Evolutionary conservation across 2,113 vertebrate genomes (phyloP).

Genomic region (Oncorhynchus clarkii): DNA sequence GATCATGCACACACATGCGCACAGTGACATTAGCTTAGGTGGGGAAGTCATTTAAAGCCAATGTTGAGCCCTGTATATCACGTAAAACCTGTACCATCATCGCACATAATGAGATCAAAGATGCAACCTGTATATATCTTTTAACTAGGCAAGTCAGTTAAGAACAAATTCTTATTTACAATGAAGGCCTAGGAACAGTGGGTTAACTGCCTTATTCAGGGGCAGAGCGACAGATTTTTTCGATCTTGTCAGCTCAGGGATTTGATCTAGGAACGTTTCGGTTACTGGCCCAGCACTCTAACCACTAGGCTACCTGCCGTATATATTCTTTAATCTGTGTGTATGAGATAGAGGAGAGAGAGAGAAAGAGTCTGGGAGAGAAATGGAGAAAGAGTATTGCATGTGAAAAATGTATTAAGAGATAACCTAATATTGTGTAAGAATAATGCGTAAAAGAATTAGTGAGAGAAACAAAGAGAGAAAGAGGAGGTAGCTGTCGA

Average conservation of each 20-base stretch:
- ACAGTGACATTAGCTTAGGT: not conserved
- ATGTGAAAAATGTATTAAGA: not conserved
- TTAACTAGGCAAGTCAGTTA: not conserved
- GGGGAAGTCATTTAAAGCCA: constrained; percentile 25
- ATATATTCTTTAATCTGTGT: not conserved
- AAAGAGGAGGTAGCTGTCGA: not conserved
- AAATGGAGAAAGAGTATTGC: not conserved
- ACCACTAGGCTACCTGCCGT: too few relatives aligned
- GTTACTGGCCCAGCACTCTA: too few relatives aligned
- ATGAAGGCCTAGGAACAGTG: too few relatives aligned
- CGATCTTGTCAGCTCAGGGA: too few relatives aligned
- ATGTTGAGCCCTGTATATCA: constrained; percentile 26
- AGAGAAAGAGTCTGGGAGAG: not conserved
- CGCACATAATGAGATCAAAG: not conserved
- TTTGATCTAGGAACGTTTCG: too few relatives aligned
- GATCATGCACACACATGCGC: not conserved
- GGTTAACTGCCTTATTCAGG: too few relatives aligned
- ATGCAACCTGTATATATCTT: not conserved
- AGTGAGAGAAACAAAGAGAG: not conserved
- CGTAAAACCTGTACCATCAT: not conserved
- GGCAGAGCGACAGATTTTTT: too few relatives aligned
- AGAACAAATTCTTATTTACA: too few relatives aligned
- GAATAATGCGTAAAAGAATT: not conserved
- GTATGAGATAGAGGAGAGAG: not conserved
- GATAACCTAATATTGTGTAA: not conserved